A percentile compares a stretch with the other conserved stretches of the same genome.
These are phyloP conservation scores for Garra rufa DNA, from an alignment of 2,113 vertebrate species.

Conservation along the genomic window DNA sequence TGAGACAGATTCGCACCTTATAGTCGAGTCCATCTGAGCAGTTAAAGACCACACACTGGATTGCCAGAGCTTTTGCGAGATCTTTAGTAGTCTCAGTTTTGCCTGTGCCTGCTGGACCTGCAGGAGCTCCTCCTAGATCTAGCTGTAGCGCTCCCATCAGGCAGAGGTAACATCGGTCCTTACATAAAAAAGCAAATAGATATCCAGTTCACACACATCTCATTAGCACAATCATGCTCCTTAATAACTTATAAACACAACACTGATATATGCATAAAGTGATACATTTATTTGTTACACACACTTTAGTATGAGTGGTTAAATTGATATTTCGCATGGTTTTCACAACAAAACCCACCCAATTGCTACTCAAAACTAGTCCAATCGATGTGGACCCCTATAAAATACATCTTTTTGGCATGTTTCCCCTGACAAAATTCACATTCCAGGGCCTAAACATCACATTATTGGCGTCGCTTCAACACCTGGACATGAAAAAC, in stretches of 20 bases:
- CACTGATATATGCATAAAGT: not conserved
- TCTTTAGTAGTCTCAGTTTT: slow-evolving; percentile 92
- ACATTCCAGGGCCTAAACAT: too few species aligned
- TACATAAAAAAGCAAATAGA: not conserved
- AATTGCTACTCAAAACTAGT: too few species aligned
- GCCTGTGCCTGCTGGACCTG: slow-evolving; percentile 87
- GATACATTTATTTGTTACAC: not conserved
- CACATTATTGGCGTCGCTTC: too few species aligned
- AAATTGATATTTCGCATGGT: not conserved
- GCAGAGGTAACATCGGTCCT: slow-evolving; percentile 87
- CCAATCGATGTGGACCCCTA: too few species aligned
- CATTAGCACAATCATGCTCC: not conserved
- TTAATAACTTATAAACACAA: not conserved
- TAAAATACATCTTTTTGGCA: too few species aligned
- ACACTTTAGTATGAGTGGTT: not conserved
- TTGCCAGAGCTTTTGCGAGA: slow-evolving; percentile 86
- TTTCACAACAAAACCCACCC: too few species aligned
- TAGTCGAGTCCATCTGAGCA: slow-evolving; percentile 91
- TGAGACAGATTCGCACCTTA: slow-evolving; percentile 75
- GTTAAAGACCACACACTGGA: slow-evolving; percentile 92
- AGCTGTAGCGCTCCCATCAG: slow-evolving; percentile 90
- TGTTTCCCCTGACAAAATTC: too few species aligned
- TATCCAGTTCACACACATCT: not conserved
- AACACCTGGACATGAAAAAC: too few species aligned
- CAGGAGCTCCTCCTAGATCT: slow-evolving; percentile 86